Conservation (phyloP, 2,888 invertebrate species). For the Myopa tessellatipennis region DNA sequence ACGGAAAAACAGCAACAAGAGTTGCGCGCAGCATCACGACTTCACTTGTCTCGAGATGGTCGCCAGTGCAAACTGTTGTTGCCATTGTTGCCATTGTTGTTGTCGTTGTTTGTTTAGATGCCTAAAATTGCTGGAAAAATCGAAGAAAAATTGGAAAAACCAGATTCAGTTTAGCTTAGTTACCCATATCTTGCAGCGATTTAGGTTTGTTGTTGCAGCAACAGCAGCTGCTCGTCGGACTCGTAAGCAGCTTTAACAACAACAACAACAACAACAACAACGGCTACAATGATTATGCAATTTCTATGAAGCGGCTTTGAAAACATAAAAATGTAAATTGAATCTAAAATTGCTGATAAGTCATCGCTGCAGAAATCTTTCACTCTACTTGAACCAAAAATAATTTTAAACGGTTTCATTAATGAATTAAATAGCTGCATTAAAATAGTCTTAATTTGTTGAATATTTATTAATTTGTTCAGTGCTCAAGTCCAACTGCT, state of each 20-base stretch:
- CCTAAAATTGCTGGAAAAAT: neutral
- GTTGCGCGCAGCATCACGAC: slow-evolving; percentile 27
- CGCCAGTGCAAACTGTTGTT: neutral
- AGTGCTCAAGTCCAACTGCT: no score
- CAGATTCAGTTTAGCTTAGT: neutral
- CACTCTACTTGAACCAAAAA: no score
- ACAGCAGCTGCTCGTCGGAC: neutral
- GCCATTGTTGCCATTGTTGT: neutral
- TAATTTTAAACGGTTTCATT: no score
- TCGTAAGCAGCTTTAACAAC: slow-evolving; percentile 8
- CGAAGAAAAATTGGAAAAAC: neutral
- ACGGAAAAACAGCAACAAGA: slow-evolving; percentile 10
- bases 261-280: slow-evolving; percentile 10
- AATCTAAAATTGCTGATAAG: neutral
- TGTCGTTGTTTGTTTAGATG: slow-evolving; percentile 44
- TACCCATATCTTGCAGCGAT: slow-evolving; percentile 17
- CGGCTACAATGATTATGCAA: neutral
- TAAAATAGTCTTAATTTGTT: no score
- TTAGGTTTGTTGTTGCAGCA: slow-evolving; percentile 16
- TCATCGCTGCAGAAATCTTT: no score
- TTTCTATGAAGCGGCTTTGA: neutral
- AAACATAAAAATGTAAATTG: slow-evolving; percentile 1
- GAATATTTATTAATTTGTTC: no score
- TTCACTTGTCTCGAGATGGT: slow-evolving; percentile 24
- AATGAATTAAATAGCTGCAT: no score